Base-by-base conservation (phyloP, 2,888 invertebrate species). In the Drosophila flavopinicola region DNA sequence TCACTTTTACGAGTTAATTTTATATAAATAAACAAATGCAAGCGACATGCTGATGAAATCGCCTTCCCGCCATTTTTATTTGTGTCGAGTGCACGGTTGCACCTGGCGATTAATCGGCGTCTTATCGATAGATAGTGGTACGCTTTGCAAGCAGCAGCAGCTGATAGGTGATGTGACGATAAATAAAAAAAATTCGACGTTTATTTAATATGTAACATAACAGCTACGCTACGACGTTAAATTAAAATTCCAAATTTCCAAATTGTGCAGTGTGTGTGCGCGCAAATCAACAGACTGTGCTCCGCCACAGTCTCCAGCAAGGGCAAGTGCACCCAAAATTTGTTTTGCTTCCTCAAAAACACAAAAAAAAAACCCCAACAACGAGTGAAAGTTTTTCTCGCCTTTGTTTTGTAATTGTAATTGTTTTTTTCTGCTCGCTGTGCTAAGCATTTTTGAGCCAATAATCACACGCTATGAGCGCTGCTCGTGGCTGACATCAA, bases 351-450 rank as follows among this genome's bases (percentile, higher is more conserved):
- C 32, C 37, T 37, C 42, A 37, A 42, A 49, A 52, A 37, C 17
- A 29, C 49, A 45, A 49, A 66, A 54, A 37, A 49, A 56, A 68
- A 58, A 61, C 30, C 58, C 52, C 59, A 63, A 66, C 64, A 67
- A 66, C 70, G 68, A 83, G 83, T 83, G 83, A 83, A 83, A 83
- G 83, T 83, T 83, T 76, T 82, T 63, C 75, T 77, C 54, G 73
- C 56, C 83, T 79, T 83, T 87, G 87, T 83, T 83, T 83, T 83
- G 79, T 78, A 80, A 80, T 76, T 73, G 67, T 59, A 80, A 82
- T 74, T 78, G 82, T 77, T 65, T 64, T 66, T 65, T 47, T 59
- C 70, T 60, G 35, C 35, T 37, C 35, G 35, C 2, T 20, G 35
- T 17, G 35, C 20, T 29, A 20, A 11, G 17, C 49, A 72, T 65